Base-by-base conservation (phyloP, 2,113 vertebrate species). In the Takifugu flavidus region DNA sequence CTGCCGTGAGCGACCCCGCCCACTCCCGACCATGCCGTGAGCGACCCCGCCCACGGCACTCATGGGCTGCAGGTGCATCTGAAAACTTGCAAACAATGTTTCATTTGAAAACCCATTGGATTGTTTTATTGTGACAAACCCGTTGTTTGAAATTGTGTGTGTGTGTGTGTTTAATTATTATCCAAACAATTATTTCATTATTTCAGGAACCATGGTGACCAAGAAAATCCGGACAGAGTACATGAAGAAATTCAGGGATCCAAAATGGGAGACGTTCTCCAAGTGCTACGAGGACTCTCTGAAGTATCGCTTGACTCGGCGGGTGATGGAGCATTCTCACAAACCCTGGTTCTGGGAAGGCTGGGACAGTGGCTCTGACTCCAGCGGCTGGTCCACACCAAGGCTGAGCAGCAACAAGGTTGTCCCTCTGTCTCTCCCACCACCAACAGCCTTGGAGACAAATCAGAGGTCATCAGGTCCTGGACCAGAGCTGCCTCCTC, bases 181-280 rank as follows among this genome's bases (percentile, higher is more conserved):
- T 20, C 1, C 57, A 65, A 0, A 2, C 46, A 43, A 13, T 43
- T 6, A 6, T 39, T 39, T 31, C 4, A 31, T 45, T 14, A 15
- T 13, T n/a, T n/a, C 66, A 13, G 43, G 42, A 65, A 66, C 65
- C 57, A 88, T 88, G 82, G 75, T 88, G 58, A 86, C 83, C 42
- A 93, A 90, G 66, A 92, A 89, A 34, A 62, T 89, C 49, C 86
- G 91, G 53, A 94, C 93, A 5, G 95, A 98, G 78, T 96, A 98
- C 72, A 98, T 96, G 95, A 96, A 96, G 87, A 93, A 93, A 71
- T 98, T 92, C 86, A 92, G 87, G 50, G 94, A 96, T 55, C 96
- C 95, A 13, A 89, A 91, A 59, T 97, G 95, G 95, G 95, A 96
- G 68, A 92, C 93, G 8, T 95, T 92, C 67, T 92, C 92, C 54